Base-by-base conservation (phyloP, 1,140 invertebrate species). In the Musca domestica region DNA sequence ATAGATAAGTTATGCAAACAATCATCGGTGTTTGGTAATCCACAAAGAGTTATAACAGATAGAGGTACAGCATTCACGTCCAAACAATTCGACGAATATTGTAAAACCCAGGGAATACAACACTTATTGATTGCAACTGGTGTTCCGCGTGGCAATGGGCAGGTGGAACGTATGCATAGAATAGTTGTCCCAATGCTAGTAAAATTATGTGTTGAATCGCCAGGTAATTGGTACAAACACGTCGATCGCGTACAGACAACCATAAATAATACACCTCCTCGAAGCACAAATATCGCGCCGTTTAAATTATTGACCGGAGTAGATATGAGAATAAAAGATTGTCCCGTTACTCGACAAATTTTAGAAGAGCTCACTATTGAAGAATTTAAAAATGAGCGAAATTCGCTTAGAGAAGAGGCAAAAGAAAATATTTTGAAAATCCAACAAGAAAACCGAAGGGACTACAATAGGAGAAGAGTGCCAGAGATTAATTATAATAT, bases 221-320 rank as follows among this genome's bases (percentile, higher is more conserved):
- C n/a, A n/a, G n/a, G n/a, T n/a, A n/a, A n/a, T n/a, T n/a, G n/a
- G n/a, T n/a, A 41, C 52, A 71, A 71, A 58, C 23, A 76, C 49
- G 68, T 82, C 0, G 63, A 68, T 5, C 51, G 41, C 27, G 65
- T 77, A 5, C 76, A 82, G 65, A 47, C 70, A 52, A 56, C 54
- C 4, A 27, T 83, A 14, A 82, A 83, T 64, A 72, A 65, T 4
- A 77, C 78, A 0, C 73, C 64, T 10, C 74, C 80, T 10, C 58
- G 78, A 64, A 76, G 74, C 34, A 81, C 76, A 1, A 70, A 71
- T 1, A 71, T 14, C 0, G 74, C 76, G 5, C 82, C 76, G 0
- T 82, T 82, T 67, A 49, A 81, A 23, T 4, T 83, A 10, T 19
- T 83, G 10, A 66, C 71, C 23, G 76, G 76, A 10, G 71, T 72